Base-by-base conservation (phyloP, 2,888 invertebrate species). In the Iselma pallidipennis region DNA sequence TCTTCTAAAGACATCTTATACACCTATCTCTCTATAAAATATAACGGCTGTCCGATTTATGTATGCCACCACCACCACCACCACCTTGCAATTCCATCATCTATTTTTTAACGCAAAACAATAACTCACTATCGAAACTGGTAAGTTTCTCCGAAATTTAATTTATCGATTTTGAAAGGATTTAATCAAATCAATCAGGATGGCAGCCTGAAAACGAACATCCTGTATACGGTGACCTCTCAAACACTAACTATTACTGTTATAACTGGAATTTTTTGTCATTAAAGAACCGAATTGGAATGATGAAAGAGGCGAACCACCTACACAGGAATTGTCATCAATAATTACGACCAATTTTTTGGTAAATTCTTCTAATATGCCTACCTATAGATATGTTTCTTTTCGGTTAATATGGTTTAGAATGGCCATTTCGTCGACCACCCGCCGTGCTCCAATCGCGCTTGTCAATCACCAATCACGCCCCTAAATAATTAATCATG, bases 401-500 rank as follows among this genome's bases (percentile, higher is more conserved):
- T 45, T 21, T 7, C 4, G 19, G 4, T 21, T 45, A 61, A 63
- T 57, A 56, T 53, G 61, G 57, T 59, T 61, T 66, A 71, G 65
- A 59, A 55, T 48, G 63, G 50, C 45, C 45, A 45, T 45, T 45
- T 45, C 10, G 45, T 21, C 70, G 79, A 70, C 79, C 80, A 81
- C 80, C 80, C 80, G 80, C 76, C 69, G 80, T 68, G 78, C 73
- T 69, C 73, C 79, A 78, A 80, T 81, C 80, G 80, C 80, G 73
- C 78, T 79, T 63, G 80, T 80, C 81, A 80, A 80, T 80, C 80
- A 80, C 77, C 73, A 76, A 78, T 79, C 79, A 80, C 80, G 79
- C 81, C 81, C 79, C 75, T 76, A 71, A 74, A 79, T 79, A 80
- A 81, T 80, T 81, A 81, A 81, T 81, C 80, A 80, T 79, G 73